Base-by-base conservation (phyloP, 2,797 vertebrate species). In the Phalanger gymnotis region DNA sequence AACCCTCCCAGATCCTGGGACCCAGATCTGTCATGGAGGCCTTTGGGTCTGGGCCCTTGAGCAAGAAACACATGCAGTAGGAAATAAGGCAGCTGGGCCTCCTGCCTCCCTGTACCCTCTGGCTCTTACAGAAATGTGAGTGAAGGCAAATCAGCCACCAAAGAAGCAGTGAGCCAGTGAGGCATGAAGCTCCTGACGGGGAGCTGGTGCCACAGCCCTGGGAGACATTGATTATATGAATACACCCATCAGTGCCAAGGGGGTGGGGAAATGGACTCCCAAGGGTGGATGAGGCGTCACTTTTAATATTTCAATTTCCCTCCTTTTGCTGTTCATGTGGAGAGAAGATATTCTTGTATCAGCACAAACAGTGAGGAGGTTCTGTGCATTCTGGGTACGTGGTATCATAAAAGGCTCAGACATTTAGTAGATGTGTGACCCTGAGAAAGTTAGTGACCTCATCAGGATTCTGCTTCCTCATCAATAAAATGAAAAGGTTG, bases 191-290 rank as follows among this genome's bases (percentile, higher is more conserved):
- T 0, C 0, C 0, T 30, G 31, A 53, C 61, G 58, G 56, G 54
- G 10, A 92, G 34, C 56, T 87, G 73, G 73, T 47, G 40, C 22
- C 73, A 47, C 22, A 51, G 40, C 73, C 73, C 40, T 11, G 9
- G 40, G 73, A n/a, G 52, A 81, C 92, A 54, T 81, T 93, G 30
- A 54, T 54, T 54, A 61, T 53, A 93, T 54, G n/a, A 93, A 61
- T 30, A 47, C 5, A 61, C 13, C 47, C 1, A 28, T 90, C 57
- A 5, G 0, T 0, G 34, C 27, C 0, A 0, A n/a, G 2, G 53
- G 31, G 61, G 53, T n/a, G 34, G n/a, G 34, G 53, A 93, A 53
- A 54, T 14, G 10, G 40, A 81, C 27, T 81, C 92, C 53, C 61
- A n/a, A 10, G 53, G 61, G 61, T 92, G 51, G 53, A 51, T 14